These are phyloP conservation scores for Shinisaurus crocodilurus DNA, from an alignment of 2,113 vertebrate genomes.

Conservation along the genomic window DNA sequence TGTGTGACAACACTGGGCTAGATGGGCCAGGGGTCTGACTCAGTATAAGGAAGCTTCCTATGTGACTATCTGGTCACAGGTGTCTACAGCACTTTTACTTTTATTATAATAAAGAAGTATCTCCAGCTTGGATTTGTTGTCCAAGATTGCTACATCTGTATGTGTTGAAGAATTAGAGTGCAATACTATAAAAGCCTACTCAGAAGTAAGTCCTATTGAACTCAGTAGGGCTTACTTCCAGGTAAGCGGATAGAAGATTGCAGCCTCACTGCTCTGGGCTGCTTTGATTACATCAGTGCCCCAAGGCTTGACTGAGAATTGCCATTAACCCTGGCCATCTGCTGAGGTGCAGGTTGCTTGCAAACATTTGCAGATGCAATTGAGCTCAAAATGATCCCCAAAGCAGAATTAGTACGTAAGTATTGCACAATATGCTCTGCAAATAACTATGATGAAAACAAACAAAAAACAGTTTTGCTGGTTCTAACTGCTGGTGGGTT, in stretches of 20 bases:
- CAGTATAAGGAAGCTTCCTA: no score
- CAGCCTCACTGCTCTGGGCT: background rate
- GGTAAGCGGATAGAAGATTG: no score
- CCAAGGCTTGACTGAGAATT: background rate
- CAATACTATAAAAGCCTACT: background rate
- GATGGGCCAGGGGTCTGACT: no score
- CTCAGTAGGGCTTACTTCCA: background rate
- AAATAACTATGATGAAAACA: background rate
- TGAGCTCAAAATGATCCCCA: no score
- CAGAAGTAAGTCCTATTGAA: background rate
- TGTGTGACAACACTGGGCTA: no score
- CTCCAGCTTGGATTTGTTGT: background rate
- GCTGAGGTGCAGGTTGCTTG: background rate
- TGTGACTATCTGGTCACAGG: no score
- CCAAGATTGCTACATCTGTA: background rate
- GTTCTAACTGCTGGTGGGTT: no score
- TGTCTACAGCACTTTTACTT: background rate
- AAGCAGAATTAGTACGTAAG: background rate
- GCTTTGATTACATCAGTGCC: background rate
- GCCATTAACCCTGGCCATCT: background rate
- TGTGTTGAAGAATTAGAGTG: background rate
- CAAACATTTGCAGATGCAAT: background rate
- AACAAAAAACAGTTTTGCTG: no score
- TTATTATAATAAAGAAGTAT: background rate
- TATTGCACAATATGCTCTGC: background rate